Percentiles rank a stretch among this genome's conserved stretches.
phyloP scores from a whole-genome alignment of 2,888 invertebrate species.

The Athetis lepigone region DNA sequence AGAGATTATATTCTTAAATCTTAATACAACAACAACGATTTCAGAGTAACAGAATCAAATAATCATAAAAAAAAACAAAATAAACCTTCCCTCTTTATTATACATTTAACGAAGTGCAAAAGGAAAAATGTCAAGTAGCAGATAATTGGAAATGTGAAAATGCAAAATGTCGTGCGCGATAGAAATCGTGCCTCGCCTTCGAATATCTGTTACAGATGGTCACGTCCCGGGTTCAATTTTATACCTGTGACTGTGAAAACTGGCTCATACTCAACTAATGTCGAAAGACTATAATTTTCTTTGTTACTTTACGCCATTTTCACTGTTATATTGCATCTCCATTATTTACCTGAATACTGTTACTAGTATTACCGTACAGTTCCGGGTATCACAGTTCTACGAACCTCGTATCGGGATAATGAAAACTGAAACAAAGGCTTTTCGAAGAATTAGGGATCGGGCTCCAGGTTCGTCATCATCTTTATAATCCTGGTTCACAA shows the following conservation, averaged over 20 bases:
- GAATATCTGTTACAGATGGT: conserved; percentile 40
- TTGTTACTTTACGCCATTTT: conserved; percentile 20
- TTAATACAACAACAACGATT: background rate
- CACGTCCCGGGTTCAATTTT: conserved; percentile 57
- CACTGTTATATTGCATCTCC: background rate
- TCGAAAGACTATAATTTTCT: conserved; percentile 26
- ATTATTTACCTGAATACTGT: too few relatives aligned
- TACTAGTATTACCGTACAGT: too few relatives aligned
- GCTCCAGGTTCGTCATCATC: too few relatives aligned
- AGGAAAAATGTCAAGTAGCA: conserved; percentile 49
- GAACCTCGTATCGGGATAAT: too few relatives aligned
- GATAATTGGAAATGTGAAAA: conserved; percentile 63
- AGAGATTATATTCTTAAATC: too few relatives aligned
- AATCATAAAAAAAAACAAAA: conserved; percentile 18
- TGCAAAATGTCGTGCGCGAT: conserved; percentile 60
- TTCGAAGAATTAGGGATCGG: too few relatives aligned
- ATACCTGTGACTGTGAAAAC: conserved; percentile 58
- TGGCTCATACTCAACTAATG: conserved; percentile 36
- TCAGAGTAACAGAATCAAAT: background rate
- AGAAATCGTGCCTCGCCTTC: conserved; percentile 60
- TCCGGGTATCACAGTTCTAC: too few relatives aligned
- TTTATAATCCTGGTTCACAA: too few relatives aligned
- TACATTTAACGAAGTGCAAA: conserved; percentile 39
- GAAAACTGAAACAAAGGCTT: too few relatives aligned
- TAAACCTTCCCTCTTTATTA: background rate